These are phyloP conservation scores for Aurelia aurita DNA, from an alignment of 30 jellyfish, hydroid and myxozoan species.

Conservation along the genomic window DNA sequence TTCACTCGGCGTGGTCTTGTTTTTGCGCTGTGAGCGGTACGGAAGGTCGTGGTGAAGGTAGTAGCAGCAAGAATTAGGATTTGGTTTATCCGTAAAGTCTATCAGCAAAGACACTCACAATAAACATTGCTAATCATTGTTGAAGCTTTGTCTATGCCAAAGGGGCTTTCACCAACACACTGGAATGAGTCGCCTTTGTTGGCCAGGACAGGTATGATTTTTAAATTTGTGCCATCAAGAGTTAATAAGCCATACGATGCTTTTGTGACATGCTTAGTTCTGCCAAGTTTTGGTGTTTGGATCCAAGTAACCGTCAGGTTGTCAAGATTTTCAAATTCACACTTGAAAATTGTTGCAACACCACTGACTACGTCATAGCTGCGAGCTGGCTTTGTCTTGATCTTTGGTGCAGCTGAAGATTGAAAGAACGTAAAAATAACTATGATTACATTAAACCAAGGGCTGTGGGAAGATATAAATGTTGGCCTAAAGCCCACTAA, in stretches of 20 bases:
- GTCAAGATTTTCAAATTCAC: conserved; percentile 17
- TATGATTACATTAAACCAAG: no score
- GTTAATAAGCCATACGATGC: conserved; percentile 3
- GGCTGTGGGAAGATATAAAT: no score
- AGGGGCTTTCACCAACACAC: conserved; percentile 23
- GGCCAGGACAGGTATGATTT: not conserved
- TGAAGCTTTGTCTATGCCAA: not conserved
- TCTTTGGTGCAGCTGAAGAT: conserved; percentile 31
- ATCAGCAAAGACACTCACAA: conserved; percentile 7
- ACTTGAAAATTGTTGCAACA: conserved; percentile 23
- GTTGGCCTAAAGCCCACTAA: no score
- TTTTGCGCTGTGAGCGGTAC: no score
- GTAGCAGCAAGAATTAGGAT: no score
- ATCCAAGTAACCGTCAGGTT: conserved; percentile 25
- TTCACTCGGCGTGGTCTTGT: no score
- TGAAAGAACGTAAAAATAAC: no score
- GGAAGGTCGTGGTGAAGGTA: no score
- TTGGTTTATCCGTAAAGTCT: no score
- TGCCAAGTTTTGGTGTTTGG: conserved; percentile 12
- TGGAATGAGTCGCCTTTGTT: conserved; percentile 35
- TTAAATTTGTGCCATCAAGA: conserved; percentile 39
- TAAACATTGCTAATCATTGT: conserved; percentile 22
- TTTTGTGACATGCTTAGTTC: not conserved
- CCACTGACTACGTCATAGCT: conserved; percentile 39
- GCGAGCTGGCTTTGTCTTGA: conserved; percentile 35